Percentiles rank a stretch among this genome's conserved stretches.
Evolutionary conservation across 2,888 invertebrate genomes (phyloP).

Genomic region (Hypsopygia costalis): DNA sequence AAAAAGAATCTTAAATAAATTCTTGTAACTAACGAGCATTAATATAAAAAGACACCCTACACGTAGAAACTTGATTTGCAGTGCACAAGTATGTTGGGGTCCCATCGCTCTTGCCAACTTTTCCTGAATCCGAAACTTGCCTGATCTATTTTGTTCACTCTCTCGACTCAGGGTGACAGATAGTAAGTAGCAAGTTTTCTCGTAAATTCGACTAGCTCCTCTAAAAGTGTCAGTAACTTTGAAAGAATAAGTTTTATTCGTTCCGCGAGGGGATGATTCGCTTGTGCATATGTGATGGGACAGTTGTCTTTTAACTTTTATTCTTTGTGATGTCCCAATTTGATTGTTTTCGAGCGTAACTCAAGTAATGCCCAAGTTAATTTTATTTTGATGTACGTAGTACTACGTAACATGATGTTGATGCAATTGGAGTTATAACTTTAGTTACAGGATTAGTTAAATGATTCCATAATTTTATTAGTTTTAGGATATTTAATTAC

Average conservation of each 20-base stretch:
- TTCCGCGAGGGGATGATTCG: constrained; percentile 24
- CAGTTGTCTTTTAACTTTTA: constrained; percentile 4
- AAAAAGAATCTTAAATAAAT: too few species aligned
- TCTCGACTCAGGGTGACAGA: constrained; percentile 40
- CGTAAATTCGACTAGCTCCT: constrained; percentile 45
- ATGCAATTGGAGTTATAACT: too few species aligned
- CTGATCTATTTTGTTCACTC: constrained; percentile 44
- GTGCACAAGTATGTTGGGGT: constrained; percentile 20
- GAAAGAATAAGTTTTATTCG: constrained; percentile 42
- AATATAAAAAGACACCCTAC: background rate
- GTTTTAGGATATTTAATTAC: too few species aligned
- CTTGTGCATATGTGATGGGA: constrained; percentile 18
- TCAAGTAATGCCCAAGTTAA: too few species aligned
- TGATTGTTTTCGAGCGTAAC: background rate
- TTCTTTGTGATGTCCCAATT: background rate
- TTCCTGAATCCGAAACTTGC: constrained; percentile 28
- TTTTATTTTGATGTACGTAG: too few species aligned
- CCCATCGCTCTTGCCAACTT: constrained; percentile 27
- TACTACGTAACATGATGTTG: too few species aligned
- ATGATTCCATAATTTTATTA: too few species aligned
- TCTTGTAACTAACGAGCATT: constrained; percentile 4
- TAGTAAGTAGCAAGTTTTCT: constrained; percentile 45
- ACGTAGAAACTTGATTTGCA: constrained; percentile 5
- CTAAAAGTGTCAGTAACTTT: constrained; percentile 45
- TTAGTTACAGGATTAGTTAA: too few species aligned